phyloP scores from a whole-genome alignment of 2,888 invertebrate genomes.

The Hirtodrosophila alboralis region DNA sequence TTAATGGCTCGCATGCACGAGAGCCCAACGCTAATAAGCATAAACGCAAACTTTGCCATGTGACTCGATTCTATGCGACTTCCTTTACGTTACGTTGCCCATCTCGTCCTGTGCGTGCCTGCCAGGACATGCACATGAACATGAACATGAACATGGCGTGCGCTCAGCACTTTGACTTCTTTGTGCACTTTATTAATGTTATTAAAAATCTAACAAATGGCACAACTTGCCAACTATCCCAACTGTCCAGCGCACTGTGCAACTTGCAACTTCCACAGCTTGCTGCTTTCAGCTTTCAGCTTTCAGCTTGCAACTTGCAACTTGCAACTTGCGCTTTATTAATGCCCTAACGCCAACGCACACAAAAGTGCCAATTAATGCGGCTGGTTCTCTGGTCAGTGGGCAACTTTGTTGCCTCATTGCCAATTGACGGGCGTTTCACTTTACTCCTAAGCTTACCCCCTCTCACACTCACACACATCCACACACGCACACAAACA shows the following conservation, averaged over 20 bases:
- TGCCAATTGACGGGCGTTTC: constrained; percentile 34
- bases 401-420: constrained; percentile 48
- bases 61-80: constrained; percentile 58
- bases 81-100: constrained; percentile 39
- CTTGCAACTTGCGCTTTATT: constrained; percentile 43
- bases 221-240: constrained; percentile 37
- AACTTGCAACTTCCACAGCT: constrained; percentile 3
- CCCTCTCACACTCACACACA: too few species aligned
- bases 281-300: constrained; percentile 1
- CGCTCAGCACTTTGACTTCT: constrained; percentile 69
- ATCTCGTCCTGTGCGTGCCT: constrained; percentile 1
- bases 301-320: background rate
- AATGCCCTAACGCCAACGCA: constrained; percentile 31
- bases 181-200: constrained; percentile 80
- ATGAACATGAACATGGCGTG: constrained; percentile 39
- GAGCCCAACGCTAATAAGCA: constrained; percentile 69
- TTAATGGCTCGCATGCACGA: constrained; percentile 72
- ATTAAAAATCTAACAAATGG: constrained; percentile 80
- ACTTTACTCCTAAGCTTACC: constrained; percentile 3
- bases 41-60: constrained; percentile 68
- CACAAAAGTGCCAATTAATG: constrained; percentile 47
- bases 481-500: too few species aligned
- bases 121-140: constrained; percentile 20
- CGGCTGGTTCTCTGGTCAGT: constrained; percentile 34
- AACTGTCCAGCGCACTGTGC: background rate